A percentile compares a stretch with the other conserved stretches of the same genome.
Conservation (phyloP, 2,888 invertebrate species). For the Microlaimidae sp. region DNA sequence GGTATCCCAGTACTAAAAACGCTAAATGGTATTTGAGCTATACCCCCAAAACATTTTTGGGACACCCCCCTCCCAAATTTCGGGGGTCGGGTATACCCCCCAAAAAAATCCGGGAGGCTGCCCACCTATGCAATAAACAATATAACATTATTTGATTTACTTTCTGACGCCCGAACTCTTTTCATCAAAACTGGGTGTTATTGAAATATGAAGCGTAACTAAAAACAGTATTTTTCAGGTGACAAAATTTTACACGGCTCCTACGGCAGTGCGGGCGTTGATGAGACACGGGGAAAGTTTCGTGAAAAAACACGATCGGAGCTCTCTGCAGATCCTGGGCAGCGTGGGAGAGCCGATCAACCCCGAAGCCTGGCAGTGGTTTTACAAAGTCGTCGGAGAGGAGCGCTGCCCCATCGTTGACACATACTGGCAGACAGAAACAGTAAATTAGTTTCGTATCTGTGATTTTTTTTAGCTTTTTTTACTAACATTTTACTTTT, state of each 20-base stretch:
- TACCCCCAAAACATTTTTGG: no score
- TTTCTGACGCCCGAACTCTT: no score
- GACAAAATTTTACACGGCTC: constrained; percentile 91
- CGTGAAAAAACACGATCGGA: constrained; percentile 53
- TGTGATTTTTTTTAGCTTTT: neutral
- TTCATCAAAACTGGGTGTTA: no score
- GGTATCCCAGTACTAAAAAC: no score
- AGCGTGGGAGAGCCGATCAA: constrained; percentile 98
- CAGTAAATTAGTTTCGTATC: no score
- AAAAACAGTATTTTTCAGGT: constrained; percentile 39
- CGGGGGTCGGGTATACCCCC: no score
- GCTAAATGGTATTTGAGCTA: no score
- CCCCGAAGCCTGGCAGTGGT: constrained; percentile 90
- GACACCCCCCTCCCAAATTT: no score
- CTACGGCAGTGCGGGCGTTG: constrained; percentile 84
- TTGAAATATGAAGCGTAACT: neutral
- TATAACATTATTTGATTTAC: no score
- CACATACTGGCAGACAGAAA: constrained; percentile 99
- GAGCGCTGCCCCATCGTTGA: constrained; percentile 63
- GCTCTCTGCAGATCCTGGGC: constrained; percentile 60
- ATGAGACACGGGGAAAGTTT: constrained; percentile 80
- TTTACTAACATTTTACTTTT: no score
- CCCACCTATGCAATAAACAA: no score
- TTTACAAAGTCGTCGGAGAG: constrained; percentile 37
- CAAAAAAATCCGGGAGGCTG: no score